These are phyloP conservation scores for Astyanax mexicanus DNA, from an alignment of 2,797 vertebrate genomes.

Conservation along the genomic window DNA sequence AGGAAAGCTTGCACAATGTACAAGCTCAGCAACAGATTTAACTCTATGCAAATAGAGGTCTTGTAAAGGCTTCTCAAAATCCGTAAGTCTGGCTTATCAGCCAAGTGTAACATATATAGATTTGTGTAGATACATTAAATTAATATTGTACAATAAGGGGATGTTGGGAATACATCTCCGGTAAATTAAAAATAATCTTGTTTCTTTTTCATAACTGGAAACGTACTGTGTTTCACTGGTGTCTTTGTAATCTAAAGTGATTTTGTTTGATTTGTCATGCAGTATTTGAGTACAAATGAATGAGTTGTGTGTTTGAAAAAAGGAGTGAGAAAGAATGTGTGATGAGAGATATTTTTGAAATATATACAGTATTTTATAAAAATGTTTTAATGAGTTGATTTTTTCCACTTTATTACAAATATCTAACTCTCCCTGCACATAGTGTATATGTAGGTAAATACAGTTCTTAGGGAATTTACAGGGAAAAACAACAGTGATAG, in stretches of 20 bases:
- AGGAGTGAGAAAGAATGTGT: background rate
- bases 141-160: background rate
- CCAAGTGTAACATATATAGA: background rate
- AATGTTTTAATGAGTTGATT: background rate
- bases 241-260: background rate
- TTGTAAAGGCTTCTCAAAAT: background rate
- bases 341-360: background rate
- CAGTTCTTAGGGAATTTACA: background rate
- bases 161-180: background rate
- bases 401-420: too few relatives aligned
- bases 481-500: too few relatives aligned
- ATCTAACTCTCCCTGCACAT: too few relatives aligned
- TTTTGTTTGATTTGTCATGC: conserved; percentile 1
- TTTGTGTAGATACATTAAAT: background rate
- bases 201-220: background rate
- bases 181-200: background rate
- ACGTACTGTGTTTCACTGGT: conserved; percentile 1
- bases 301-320: background rate
- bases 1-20: background rate
- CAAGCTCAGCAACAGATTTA: background rate
- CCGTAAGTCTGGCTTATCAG: background rate
- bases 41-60: background rate
- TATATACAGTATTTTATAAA: conserved; percentile 36
- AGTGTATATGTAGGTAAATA: background rate
- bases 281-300: background rate